Percentiles rank a stretch among this genome's conserved stretches.
These are phyloP conservation scores for Squalus acanthias DNA, from an alignment of 2,797 vertebrate species.

Conservation along the genomic window DNA sequence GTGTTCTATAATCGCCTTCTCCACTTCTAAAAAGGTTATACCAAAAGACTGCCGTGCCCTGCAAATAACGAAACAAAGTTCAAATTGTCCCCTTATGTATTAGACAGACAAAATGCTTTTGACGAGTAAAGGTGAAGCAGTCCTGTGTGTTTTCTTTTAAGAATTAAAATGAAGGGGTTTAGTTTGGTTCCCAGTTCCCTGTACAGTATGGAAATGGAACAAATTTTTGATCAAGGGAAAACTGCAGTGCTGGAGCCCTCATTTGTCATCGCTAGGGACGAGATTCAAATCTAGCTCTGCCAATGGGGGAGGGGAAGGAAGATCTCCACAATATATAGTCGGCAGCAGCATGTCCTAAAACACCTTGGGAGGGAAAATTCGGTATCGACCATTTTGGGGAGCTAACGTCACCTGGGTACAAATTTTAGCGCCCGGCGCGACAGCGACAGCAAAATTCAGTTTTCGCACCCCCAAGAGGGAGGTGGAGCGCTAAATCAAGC, in stretches of 20 bases:
- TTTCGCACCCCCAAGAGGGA: no score
- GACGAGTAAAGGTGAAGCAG: background rate
- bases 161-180: background rate
- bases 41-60: conserved; percentile 97
- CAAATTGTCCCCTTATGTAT: background rate
- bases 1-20: conserved; percentile 89
- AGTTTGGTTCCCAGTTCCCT: background rate
- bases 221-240: no score
- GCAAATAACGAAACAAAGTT: conserved; percentile 41
- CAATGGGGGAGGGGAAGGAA: background rate
- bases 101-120: background rate
- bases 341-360: background rate
- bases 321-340: background rate
- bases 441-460: no score
- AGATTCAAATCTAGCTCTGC: background rate
- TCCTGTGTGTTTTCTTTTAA: background rate
- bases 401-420: no score
- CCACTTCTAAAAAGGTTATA: conserved; percentile 91
- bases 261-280: background rate
- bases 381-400: no score
- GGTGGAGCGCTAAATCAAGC: no score
- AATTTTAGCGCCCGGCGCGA: no score
- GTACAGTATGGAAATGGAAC: background rate
- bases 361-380: no score
- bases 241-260: background rate